Evolutionary conservation across 1,140 invertebrate genomes (phyloP), one percentile per base, ranked within the genome.

Genomic region (Cyclargus thomasi): DNA sequence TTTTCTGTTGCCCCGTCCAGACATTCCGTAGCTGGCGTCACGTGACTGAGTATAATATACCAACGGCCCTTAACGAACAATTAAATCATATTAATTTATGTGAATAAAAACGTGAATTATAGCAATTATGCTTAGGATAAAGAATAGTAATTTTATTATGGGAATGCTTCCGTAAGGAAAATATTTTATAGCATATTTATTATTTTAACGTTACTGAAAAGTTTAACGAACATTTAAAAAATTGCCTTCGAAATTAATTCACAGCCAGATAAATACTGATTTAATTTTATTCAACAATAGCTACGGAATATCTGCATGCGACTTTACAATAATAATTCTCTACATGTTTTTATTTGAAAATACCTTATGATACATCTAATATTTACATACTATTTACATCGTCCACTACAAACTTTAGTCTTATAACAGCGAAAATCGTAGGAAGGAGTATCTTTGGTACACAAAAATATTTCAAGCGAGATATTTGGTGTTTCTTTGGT

Each of bases 351-450:
- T 71, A 65, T 71, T 67, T 59, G 73, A 70, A 75, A 74, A 73
- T 76, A 73, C 35, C 62, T 70, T 70, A 64, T 73, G 75, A 62
- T 82, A 78, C 78, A 77, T 72, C 80, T 83, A 85, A 72, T 85
- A 86, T 86, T 78, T 85, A 85, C 83, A 86, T 53, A 57, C 1
- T 85, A 87, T 83, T 70, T 82, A 85, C 79, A 82, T 20, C 22
- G 23, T 72, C 59, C 62, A 22, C 72, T 78, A 74, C 67, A 64
- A 75, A 69, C 62, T 69, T 64, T 64, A 64, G 47, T 68, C 47
- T 69, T 71, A 17, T 36, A 35, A 65, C 22, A 65, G 22, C 53
- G 22, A 65, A 65, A 29, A 65, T 35, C 20, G 10, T 21, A 20
- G 18, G n/a, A n/a, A 55, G 16, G 53, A 55, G 18, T 55, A 55